Percentiles rank a stretch among this genome's conserved stretches.
phyloP scores from a whole-genome alignment of 2,888 invertebrate species.

The Allygus modestus region DNA sequence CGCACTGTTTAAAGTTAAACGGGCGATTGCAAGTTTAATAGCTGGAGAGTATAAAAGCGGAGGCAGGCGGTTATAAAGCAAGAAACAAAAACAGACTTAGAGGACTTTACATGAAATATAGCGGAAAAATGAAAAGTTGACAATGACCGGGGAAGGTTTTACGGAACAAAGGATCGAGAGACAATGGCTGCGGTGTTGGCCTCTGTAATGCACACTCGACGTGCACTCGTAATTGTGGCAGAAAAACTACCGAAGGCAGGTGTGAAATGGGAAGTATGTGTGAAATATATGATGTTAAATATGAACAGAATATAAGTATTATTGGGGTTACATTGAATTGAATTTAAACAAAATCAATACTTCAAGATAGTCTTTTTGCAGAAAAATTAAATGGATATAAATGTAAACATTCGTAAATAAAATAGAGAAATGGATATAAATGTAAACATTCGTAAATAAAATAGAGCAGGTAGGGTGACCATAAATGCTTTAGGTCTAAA shows the following conservation, averaged over 20 bases:
- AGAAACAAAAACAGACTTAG: slow-evolving; percentile 57
- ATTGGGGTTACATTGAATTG: no score
- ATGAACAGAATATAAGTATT: no score
- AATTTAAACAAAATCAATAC: no score
- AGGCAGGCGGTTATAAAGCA: slow-evolving; percentile 40
- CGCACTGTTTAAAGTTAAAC: not conserved
- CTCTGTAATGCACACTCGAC: not conserved
- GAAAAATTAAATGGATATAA: no score
- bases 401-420: no score
- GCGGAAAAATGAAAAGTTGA: slow-evolving; percentile 56
- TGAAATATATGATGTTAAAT: no score
- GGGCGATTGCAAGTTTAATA: slow-evolving; percentile 11
- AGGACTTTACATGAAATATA: slow-evolving; percentile 55
- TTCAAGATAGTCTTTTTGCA: no score
- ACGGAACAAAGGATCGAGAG: slow-evolving; percentile 25
- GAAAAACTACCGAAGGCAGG: not conserved
- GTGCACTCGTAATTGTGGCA: not conserved
- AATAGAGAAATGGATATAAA: no score
- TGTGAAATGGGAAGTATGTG: no score
- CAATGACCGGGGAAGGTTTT: slow-evolving; percentile 53
- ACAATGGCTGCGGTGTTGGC: slow-evolving; percentile 15
- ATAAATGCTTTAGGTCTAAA: no score
- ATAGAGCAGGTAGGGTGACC: no score
- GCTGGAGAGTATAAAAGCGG: slow-evolving; percentile 21
- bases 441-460: no score